Evolutionary conservation across 1,140 invertebrate species (phyloP).

Genomic region (Venturia canescens): DNA sequence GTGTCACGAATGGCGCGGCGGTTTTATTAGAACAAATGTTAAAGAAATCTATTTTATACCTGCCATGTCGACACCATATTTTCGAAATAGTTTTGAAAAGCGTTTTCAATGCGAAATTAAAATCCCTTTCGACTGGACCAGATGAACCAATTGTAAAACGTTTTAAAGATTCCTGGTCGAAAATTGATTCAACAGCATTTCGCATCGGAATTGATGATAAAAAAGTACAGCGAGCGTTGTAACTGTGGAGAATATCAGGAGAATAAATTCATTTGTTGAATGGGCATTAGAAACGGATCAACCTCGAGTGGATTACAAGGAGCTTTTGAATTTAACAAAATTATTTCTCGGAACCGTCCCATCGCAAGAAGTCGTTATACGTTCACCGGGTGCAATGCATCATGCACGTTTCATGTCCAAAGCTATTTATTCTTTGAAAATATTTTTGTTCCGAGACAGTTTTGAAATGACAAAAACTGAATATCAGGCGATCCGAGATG

Average conservation of each 20-base stretch:
- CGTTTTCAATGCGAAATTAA: slow-evolving; percentile 45
- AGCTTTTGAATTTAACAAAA: slow-evolving; percentile 68
- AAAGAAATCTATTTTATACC: slow-evolving; percentile 55
- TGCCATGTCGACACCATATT: slow-evolving; percentile 62
- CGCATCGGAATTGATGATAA: slow-evolving; percentile 21
- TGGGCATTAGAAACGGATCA: slow-evolving; percentile 47
- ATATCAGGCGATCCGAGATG: slow-evolving; percentile 46
- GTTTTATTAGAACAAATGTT: slow-evolving; percentile 56
- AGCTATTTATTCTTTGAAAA: slow-evolving; percentile 72
- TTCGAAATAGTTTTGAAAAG: slow-evolving; percentile 56
- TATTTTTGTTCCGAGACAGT: slow-evolving; percentile 56
- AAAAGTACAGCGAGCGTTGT: slow-evolving; percentile 17
- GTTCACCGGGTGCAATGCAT: slow-evolving; percentile 67
- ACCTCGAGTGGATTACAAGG: slow-evolving; percentile 67
- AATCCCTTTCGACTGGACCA: slow-evolving; percentile 56
- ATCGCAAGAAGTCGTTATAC: slow-evolving; percentile 63
- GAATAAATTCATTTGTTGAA: slow-evolving; percentile 47
- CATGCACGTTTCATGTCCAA: slow-evolving; percentile 69
- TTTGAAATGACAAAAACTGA: slow-evolving; percentile 49
- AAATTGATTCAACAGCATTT: slow-evolving; percentile 55
- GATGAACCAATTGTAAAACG: slow-evolving; percentile 60
- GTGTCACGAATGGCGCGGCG: slow-evolving; percentile 56
- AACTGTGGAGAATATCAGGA: slow-evolving; percentile 33
- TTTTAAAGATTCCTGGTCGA: slow-evolving; percentile 55
- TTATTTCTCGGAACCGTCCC: slow-evolving; percentile 71